Evolutionary conservation across 1,140 invertebrate genomes (phyloP).

Genomic region (Drosophila suzukii): DNA sequence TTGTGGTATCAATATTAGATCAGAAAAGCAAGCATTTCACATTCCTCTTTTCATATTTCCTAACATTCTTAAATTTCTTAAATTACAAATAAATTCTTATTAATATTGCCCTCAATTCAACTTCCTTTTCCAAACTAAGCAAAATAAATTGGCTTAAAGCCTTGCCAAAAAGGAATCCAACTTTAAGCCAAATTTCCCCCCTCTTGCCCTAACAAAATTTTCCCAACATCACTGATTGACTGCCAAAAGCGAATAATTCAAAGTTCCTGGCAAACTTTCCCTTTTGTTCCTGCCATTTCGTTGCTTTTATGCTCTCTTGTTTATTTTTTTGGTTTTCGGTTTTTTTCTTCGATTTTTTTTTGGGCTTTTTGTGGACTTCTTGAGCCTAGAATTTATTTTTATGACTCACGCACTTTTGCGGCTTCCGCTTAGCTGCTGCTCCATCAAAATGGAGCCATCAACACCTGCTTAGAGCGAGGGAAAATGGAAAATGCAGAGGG

Average conservation of each 20-base stretch:
- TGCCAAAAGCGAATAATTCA: constrained; percentile 79
- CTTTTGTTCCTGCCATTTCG: constrained; percentile 19
- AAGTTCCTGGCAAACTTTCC: constrained; percentile 53
- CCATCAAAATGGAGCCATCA: constrained; percentile 81
- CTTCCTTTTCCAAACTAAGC: no score
- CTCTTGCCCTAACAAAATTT: background rate
- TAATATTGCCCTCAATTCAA: no score
- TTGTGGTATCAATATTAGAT: constrained; percentile 11
- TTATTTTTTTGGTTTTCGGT: constrained; percentile 18
- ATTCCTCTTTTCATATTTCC: background rate
- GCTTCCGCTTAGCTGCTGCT: constrained; percentile 69
- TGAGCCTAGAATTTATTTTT: constrained; percentile 68
- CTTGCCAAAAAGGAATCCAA: background rate
- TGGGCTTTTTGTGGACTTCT: constrained; percentile 4
- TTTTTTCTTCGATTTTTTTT: constrained; percentile 18
- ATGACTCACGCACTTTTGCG: constrained; percentile 81
- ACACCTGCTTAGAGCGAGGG: constrained; percentile 64
- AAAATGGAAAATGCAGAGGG: constrained; percentile 11
- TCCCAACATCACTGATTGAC: constrained; percentile 55
- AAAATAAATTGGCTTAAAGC: constrained; percentile 22
- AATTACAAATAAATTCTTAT: no score
- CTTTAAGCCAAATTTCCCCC: constrained; percentile 9
- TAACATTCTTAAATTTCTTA: background rate
- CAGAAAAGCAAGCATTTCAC: background rate
- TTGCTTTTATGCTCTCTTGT: constrained; percentile 7